Evolutionary conservation across 1,140 invertebrate genomes (phyloP), one percentile per base, ranked within the genome.

Genomic region (Druon quercuslanigerum): DNA sequence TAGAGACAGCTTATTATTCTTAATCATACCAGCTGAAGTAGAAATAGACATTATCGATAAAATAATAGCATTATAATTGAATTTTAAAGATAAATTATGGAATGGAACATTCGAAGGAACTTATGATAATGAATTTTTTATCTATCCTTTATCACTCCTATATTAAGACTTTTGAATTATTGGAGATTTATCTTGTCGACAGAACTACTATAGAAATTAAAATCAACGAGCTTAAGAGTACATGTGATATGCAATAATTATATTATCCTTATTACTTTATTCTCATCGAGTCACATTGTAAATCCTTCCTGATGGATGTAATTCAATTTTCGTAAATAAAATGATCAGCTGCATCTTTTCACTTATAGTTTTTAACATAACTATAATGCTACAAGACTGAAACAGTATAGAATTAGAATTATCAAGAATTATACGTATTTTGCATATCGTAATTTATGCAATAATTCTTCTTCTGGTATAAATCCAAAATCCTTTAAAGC

Each of bases 111-210:
- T 60, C 11, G 2, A 25, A 13, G 8, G 13, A 60, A 12, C 33
- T 25, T 25, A 40, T 33, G 40, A 46, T 46, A 46, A 57, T 57
- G 11, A 7, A 11, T 19, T 20, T 33, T 60, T 11, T 60, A 20
- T 60, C 56, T 60, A 60, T 60, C 20, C 33, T 60, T 60, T 16
- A 66, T 33, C 13, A 6, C 40, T 66, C 33, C 60, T 66, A 66
- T 66, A 46, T 40, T 40, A 66, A 40, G 33, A 66, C 60, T 66
- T 66, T 12, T 66, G 33, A 40, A 66, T 66, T 40, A 66, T 66
- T 46, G 13, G n/a, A 66, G 40, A 66, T 66, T 40, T 66, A 7
- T n/a, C 60, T 5, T 40, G 33, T 66, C 25, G 13, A 33, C 16
- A n/a, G 14, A 40, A 14, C 4, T 46, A n/a, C n/a, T n/a, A n/a